Percentiles rank a stretch among this genome's conserved stretches.
Conservation (phyloP, 1,140 invertebrate genomes). For the Coelopa frigida region DNA sequence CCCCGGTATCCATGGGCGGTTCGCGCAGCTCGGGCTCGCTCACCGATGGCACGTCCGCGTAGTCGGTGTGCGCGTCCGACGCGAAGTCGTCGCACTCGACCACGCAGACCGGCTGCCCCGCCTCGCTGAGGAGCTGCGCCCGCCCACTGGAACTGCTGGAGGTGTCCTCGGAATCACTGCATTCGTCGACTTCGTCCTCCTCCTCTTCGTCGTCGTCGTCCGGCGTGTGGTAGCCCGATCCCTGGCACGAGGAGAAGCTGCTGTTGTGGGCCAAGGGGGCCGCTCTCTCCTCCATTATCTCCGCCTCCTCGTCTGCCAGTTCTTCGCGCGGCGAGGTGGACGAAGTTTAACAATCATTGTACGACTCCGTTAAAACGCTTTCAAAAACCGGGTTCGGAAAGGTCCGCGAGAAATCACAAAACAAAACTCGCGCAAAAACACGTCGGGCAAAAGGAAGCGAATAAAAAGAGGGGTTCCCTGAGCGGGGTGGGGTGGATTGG, state of each 20-base stretch:
- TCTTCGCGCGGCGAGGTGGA: too few relatives aligned
- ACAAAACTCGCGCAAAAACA: too few relatives aligned
- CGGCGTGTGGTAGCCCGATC: conserved; percentile 48
- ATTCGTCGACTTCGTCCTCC: conserved; percentile 17
- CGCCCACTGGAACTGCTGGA: conserved; percentile 12
- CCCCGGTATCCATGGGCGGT: too few relatives aligned
- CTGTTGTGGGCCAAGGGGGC: conserved; percentile 49
- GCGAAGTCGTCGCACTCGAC: conserved; percentile 2
- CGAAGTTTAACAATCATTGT: too few relatives aligned
- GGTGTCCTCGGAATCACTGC: conserved; percentile 19
- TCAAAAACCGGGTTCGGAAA: too few relatives aligned
- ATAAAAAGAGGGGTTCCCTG: too few relatives aligned
- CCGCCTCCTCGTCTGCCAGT: too few relatives aligned
- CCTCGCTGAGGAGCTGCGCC: background rate
- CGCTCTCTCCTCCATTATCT: conserved; percentile 12
- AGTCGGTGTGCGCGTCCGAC: conserved; percentile 14
- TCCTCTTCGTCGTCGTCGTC: conserved; percentile 46
- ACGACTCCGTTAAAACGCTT: too few relatives aligned
- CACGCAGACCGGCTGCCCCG: background rate
- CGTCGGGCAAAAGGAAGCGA: too few relatives aligned
- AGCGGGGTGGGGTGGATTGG: too few relatives aligned
- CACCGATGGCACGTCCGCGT: conserved; percentile 29
- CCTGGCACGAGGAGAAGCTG: conserved; percentile 55
- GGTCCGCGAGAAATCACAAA: too few relatives aligned
- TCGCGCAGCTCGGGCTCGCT: too few relatives aligned